Base-by-base conservation (phyloP, 2,888 invertebrate genomes). In the Perizoma flavofasciatum region DNA sequence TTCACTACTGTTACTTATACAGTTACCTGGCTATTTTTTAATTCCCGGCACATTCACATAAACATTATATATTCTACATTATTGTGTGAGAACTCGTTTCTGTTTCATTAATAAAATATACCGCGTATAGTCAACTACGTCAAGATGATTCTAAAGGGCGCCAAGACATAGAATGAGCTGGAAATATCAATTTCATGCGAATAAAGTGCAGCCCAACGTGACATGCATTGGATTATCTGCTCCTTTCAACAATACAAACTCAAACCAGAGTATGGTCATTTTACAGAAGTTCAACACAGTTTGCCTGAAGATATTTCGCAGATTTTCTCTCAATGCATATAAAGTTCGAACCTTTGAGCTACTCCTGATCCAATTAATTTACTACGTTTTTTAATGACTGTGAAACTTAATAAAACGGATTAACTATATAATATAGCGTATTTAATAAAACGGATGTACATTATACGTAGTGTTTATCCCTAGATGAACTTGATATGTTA, bases 111-210 rank as follows among this genome's bases (percentile, higher is more conserved):
- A 81, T 81, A 82, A 83, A 81, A 82, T 79, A 84, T 81, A 72
- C 70, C 77, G 77, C 82, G 83, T 85, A 73, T 68, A 65, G 61
- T 49, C 73, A 71, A 72, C 76, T 77, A 79, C 75, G 71, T 75
- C 69, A 74, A 77, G 75, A 75, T 70, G 73, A 71, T 75, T 72
- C 75, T 73, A 68, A 72, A 76, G 75, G 83, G 84, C 83, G 83
- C 83, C 82, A 82, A 78, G 73, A 73, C 79, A 80, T 74, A 63
- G 73, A 78, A 79, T 82, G 79, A 76, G 75, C 72, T 78, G 75
- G 79, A 81, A 82, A 83, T 85, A 80, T 75, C 79, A 85, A 83
- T 82, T 63, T 63, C 48, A 65, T 65, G 61, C 65, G 44, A 59
- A 63, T 65, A 61, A 59, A 63, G 58, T 69, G 67, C 67, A 67